These are phyloP conservation scores for Cercopithecus mona DNA, from an alignment of 2,113 vertebrate species.

Conservation along the genomic window DNA sequence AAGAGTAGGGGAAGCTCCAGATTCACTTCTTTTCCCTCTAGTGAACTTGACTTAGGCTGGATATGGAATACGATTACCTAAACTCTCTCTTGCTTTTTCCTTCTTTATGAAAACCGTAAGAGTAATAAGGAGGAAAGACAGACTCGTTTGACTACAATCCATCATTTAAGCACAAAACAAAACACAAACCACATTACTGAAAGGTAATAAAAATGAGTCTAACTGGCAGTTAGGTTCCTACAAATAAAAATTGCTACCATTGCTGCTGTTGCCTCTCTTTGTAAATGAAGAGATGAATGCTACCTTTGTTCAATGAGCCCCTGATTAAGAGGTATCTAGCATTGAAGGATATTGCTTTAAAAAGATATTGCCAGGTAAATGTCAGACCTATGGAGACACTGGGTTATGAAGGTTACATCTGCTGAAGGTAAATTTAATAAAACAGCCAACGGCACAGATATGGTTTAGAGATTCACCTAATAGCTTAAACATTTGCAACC, in stretches of 20 bases:
- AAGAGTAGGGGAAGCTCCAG: background rate
- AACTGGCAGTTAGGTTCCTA: slow-evolving; percentile 51
- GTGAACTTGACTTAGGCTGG: background rate
- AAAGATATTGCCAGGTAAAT: slow-evolving; percentile 35
- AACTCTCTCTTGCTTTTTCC: slow-evolving; percentile 12
- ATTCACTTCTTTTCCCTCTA: background rate
- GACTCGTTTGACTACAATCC: background rate
- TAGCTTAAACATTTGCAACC: background rate
- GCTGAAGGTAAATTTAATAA: background rate
- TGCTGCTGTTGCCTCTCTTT: slow-evolving; percentile 17
- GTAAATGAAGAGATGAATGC: slow-evolving; percentile 6
- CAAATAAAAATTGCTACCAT: slow-evolving; percentile 51
- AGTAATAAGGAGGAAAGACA: slow-evolving; percentile 56
- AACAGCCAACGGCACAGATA: background rate
- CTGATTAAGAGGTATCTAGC: slow-evolving; percentile 56
- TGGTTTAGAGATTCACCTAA: background rate
- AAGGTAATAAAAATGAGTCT: slow-evolving; percentile 63
- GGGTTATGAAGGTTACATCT: background rate
- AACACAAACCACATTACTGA: slow-evolving; percentile 34
- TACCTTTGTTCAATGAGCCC: slow-evolving; percentile 58
- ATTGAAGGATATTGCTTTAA: slow-evolving; percentile 31
- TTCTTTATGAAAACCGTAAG: slow-evolving; percentile 60
- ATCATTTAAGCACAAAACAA: background rate
- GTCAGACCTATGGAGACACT: slow-evolving; percentile 42
- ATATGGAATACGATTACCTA: background rate